Evolutionary conservation across 2,113 vertebrate genomes (phyloP).

Genomic region (Semnopithecus entellus): DNA sequence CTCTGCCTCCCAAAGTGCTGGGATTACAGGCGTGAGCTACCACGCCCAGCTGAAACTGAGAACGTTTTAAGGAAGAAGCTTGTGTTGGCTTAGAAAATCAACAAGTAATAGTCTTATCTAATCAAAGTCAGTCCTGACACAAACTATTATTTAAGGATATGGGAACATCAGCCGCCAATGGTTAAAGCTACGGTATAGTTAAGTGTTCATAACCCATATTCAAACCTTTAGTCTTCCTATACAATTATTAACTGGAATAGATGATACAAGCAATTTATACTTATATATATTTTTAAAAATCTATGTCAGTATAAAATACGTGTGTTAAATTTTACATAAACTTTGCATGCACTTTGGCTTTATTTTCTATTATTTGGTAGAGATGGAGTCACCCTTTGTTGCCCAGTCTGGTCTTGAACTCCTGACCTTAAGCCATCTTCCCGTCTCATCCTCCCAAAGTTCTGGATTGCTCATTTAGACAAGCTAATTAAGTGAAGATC

Average conservation of each 20-base stretch:
- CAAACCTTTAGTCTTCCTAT: neutral
- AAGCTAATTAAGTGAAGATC: neutral
- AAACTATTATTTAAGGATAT: neutral
- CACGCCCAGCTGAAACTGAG: neutral
- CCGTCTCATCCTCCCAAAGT: no score
- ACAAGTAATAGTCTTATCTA: neutral
- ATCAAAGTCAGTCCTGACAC: neutral
- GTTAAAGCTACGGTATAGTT: neutral
- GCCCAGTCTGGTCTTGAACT: no score
- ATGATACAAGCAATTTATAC: neutral
- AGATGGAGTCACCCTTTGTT: no score
- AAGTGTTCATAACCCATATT: neutral
- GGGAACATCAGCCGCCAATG: neutral
- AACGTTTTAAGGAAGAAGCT: neutral
- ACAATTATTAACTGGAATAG: slow-evolving; percentile 8
- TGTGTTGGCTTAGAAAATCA: neutral
- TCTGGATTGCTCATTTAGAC: neutral
- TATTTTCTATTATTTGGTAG: no score
- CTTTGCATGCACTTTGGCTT: neutral
- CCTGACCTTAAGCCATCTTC: no score
- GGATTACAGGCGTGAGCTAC: no score
- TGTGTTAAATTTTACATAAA: neutral
- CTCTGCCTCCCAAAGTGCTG: no score
- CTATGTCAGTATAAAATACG: neutral
- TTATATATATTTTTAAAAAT: slow-evolving; percentile 15